Evolutionary conservation across 2,113 vertebrate genomes (phyloP).

Genomic region (Sardina pilchardus): DNA sequence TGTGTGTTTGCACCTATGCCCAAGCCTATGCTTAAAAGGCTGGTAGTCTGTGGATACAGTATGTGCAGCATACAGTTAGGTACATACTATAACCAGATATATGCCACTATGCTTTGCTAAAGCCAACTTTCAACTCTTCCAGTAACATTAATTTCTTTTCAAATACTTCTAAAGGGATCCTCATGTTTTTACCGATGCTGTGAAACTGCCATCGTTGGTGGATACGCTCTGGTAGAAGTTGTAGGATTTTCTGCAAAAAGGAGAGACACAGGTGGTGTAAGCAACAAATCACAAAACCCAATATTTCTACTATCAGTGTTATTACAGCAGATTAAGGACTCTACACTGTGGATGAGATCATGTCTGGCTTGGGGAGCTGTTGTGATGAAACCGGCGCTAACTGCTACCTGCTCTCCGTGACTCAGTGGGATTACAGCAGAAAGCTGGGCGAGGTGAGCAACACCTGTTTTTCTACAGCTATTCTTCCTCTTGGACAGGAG

Average conservation of each 20-base stretch:
- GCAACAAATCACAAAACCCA: background rate
- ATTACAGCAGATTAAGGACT: background rate
- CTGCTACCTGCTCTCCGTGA: background rate
- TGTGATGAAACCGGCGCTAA: background rate
- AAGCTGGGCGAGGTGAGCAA: background rate
- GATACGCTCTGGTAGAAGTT: constrained; percentile 95
- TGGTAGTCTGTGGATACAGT: background rate
- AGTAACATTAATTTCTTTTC: background rate
- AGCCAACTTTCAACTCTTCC: background rate
- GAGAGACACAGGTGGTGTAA: background rate
- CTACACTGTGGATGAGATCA: background rate
- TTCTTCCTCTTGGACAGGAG: background rate
- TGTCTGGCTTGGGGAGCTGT: background rate
- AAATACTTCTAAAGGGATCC: background rate
- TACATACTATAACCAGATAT: background rate
- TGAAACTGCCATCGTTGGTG: constrained; percentile 98
- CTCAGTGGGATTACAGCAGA: background rate
- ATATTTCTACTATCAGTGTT: background rate
- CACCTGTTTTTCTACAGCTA: background rate
- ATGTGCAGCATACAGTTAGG: background rate
- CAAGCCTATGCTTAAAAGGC: background rate
- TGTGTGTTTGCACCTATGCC: background rate
- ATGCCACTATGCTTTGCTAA: background rate
- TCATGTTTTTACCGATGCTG: constrained; percentile 85
- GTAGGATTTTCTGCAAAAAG: constrained; percentile 90